Evolutionary conservation across 2,113 vertebrate genomes (phyloP).

Genomic region (Cichladusa arquata): DNA sequence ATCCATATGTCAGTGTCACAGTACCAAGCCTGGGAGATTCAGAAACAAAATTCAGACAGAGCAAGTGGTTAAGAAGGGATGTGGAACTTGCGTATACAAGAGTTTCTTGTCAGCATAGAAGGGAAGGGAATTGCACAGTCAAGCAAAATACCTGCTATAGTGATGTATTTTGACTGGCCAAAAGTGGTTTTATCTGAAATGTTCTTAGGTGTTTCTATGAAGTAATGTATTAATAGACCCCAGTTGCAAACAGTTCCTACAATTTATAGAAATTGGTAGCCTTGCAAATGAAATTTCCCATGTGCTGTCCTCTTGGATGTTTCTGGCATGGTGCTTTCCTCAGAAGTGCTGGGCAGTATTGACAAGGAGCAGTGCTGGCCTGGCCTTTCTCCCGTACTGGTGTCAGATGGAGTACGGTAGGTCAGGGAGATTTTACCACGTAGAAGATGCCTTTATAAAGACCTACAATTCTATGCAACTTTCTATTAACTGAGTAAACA

Average conservation of each 20-base stretch:
- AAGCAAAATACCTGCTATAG: background rate
- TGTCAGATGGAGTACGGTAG: background rate
- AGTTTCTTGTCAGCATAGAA: background rate
- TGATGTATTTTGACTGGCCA: background rate
- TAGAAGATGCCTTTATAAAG: slow-evolving; percentile 26
- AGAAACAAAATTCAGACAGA: background rate
- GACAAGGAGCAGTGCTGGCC: background rate
- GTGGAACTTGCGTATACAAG: background rate
- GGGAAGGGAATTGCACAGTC: background rate
- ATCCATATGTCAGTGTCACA: background rate
- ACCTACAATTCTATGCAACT: slow-evolving; percentile 62
- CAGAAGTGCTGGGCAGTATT: background rate
- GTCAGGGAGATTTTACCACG: background rate
- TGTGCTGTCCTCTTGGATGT: background rate
- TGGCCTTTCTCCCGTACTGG: background rate
- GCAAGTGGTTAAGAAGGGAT: background rate
- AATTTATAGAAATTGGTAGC: background rate
- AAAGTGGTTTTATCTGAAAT: background rate
- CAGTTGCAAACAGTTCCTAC: background rate
- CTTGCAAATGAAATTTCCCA: background rate
- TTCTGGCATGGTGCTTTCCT: slow-evolving; percentile 4
- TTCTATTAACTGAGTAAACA: slow-evolving; percentile 15
- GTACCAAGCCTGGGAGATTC: background rate
- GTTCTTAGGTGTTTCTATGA: background rate
- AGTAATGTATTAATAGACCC: background rate